Evolutionary conservation across 2,888 invertebrate genomes (phyloP).

Genomic region (Tridacna gigas): DNA sequence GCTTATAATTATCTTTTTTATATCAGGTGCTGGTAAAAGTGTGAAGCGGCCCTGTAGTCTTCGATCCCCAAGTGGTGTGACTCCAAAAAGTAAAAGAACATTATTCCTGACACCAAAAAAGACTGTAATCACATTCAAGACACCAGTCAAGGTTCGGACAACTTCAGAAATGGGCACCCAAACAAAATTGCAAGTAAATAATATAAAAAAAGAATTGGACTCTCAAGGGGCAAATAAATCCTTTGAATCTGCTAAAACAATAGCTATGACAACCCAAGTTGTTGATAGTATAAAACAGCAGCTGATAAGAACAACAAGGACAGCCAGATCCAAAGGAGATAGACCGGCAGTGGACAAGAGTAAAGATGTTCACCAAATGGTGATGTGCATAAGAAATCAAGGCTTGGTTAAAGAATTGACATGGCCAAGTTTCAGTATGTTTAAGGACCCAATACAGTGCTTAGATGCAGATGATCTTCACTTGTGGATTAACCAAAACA

Average conservation of each 20-base stretch:
- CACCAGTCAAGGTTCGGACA: conserved; percentile 2
- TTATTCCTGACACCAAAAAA: conserved; percentile 14
- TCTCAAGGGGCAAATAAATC: conserved; percentile 17
- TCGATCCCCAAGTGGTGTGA: conserved; percentile 19
- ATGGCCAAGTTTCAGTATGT: neutral
- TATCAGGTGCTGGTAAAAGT: too few species aligned
- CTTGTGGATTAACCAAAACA: neutral
- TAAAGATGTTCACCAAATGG: neutral
- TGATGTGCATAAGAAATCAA: neutral
- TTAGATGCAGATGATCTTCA: neutral
- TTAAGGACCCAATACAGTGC: neutral
- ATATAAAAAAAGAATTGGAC: conserved; percentile 18
- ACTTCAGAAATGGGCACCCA: conserved; percentile 2
- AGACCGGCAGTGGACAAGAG: neutral
- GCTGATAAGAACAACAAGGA: neutral
- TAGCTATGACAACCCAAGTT: neutral
- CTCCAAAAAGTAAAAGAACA: conserved; percentile 21
- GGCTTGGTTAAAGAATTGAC: neutral
- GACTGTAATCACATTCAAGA: conserved; percentile 9
- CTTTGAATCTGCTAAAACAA: neutral
- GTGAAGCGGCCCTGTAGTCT: too few species aligned
- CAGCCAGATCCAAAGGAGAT: neutral
- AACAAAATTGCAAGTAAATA: conserved; percentile 18
- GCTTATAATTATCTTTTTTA: too few species aligned
- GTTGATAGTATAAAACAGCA: neutral